These are phyloP conservation scores for Alligator sinensis DNA, from an alignment of 2,113 vertebrate species.

Conservation along the genomic window DNA sequence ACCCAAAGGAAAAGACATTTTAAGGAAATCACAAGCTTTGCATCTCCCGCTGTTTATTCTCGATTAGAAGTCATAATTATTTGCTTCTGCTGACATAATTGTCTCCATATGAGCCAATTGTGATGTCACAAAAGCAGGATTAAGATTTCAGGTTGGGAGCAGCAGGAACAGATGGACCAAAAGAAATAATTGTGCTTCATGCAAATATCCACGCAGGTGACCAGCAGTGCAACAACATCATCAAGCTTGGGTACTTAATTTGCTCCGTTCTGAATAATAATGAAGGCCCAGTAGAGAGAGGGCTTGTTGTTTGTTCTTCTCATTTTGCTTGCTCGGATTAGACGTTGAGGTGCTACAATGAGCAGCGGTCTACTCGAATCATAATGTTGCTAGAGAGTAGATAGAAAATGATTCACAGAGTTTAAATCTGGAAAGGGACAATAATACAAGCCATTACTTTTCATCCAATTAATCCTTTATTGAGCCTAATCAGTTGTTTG, in stretches of 20 bases:
- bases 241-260: neutral
- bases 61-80: neutral
- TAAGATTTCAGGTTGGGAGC: constrained; percentile 35
- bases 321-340: no score
- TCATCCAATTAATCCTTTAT: neutral
- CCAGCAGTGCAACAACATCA: constrained; percentile 23
- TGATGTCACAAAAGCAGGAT: constrained; percentile 35
- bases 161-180: constrained; percentile 61
- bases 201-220: constrained; percentile 57
- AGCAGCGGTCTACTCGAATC: neutral
- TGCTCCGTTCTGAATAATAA: neutral
- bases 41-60: constrained; percentile 25
- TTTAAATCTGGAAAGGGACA: neutral
- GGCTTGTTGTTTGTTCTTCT: neutral
- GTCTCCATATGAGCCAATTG: constrained; percentile 21
- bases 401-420: neutral
- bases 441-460: neutral
- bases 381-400: neutral
- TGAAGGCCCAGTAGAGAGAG: neutral
- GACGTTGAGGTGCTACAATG: neutral
- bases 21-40: constrained; percentile 23
- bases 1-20: constrained; percentile 28
- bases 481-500: neutral
- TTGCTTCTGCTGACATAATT: constrained; percentile 61
- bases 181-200: constrained; percentile 36